These are phyloP conservation scores for Empis livida DNA, from an alignment of 2,888 invertebrate genomes.

Conservation along the genomic window DNA sequence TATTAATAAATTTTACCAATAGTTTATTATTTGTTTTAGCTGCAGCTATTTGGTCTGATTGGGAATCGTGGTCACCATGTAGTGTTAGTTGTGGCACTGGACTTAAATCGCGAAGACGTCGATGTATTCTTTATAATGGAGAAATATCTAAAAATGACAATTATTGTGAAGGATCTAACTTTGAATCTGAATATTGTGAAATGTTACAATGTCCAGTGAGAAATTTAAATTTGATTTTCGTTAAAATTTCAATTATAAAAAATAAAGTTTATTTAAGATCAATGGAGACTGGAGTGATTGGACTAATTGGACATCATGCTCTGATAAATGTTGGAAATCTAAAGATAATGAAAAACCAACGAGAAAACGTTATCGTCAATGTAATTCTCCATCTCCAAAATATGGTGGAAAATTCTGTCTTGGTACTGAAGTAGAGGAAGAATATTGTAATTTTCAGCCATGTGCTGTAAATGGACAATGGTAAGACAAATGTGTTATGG, in stretches of 20 bases:
- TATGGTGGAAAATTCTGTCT: conserved; percentile 33
- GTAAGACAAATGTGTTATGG: conserved; percentile 14
- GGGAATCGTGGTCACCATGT: conserved; percentile 30
- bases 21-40: conserved; percentile 13
- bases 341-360: conserved; percentile 20
- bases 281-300: conserved; percentile 34
- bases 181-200: conserved; percentile 56
- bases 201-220: conserved; percentile 48
- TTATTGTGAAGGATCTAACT: conserved; percentile 47
- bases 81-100: conserved; percentile 30
- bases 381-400: conserved; percentile 32
- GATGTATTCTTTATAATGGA: conserved; percentile 17
- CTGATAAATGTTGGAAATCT: conserved; percentile 29
- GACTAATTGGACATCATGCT: conserved; percentile 36
- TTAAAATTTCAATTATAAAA: not conserved
- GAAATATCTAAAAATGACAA: conserved; percentile 1
- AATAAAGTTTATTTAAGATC: conserved; percentile 14
- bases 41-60: conserved; percentile 28
- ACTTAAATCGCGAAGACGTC: conserved; percentile 19
- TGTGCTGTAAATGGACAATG: conserved; percentile 37
- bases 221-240: not conserved
- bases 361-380: conserved; percentile 30
- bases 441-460: conserved; percentile 28
- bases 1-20: too few relatives aligned
- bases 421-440: conserved; percentile 30